These are phyloP conservation scores for Lithosia quadra DNA, from an alignment of 2,888 invertebrate genomes.

Conservation along the genomic window DNA sequence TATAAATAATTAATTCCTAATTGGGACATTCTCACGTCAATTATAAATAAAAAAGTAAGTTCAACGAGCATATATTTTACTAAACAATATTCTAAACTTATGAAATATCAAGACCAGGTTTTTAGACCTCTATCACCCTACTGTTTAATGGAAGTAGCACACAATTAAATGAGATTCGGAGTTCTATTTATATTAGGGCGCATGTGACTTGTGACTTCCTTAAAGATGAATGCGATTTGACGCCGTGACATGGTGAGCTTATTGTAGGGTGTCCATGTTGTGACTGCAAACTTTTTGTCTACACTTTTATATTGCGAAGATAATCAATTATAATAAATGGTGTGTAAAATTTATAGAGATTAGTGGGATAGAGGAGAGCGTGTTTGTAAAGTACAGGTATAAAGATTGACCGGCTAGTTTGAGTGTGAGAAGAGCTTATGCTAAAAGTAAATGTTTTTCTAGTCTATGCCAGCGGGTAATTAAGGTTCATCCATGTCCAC, in stretches of 20 bases:
- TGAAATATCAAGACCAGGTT: conserved; percentile 36
- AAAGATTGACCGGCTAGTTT: too few species aligned
- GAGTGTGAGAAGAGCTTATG: too few species aligned
- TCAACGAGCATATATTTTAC: conserved; percentile 47
- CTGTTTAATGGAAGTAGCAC: conserved; percentile 21
- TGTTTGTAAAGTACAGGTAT: too few species aligned
- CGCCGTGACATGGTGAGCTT: conserved; percentile 39
- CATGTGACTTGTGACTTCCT: conserved; percentile 56
- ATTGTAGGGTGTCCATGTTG: conserved; percentile 45
- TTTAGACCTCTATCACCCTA: conserved; percentile 31
- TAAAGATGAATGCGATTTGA: conserved; percentile 52
- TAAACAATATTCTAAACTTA: conserved; percentile 49
- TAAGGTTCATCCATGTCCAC: too few species aligned
- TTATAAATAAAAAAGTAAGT: conserved; percentile 46
- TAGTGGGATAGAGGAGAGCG: too few species aligned
- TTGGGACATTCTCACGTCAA: conserved; percentile 57
- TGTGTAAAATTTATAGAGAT: too few species aligned
- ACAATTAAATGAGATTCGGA: conserved; percentile 26
- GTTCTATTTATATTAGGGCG: conserved; percentile 43
- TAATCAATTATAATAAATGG: too few species aligned
- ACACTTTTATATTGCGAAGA: neutral
- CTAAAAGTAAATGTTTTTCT: too few species aligned
- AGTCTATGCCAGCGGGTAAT: too few species aligned
- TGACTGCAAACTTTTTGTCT: neutral
- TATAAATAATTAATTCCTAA: conserved; percentile 42